A percentile compares a stretch with the other conserved stretches of the same genome.
Evolutionary conservation across 2,113 vertebrate species (phyloP).

Genomic region (Microcebus griseorufus): DNA sequence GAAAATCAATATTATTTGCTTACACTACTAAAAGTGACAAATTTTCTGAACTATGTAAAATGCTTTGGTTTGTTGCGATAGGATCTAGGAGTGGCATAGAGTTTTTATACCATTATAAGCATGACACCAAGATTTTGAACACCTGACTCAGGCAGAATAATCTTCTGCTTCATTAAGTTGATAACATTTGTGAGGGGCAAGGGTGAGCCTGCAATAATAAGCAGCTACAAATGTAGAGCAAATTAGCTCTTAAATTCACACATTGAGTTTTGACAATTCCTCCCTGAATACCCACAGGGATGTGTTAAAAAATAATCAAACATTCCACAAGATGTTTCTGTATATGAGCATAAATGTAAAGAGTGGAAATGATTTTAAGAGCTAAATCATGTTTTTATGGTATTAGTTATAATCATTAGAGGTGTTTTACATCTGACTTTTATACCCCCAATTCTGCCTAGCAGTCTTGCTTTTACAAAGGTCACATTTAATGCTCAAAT

Average conservation of each 20-base stretch:
- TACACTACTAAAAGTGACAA: not conserved
- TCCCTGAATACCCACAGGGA: not conserved
- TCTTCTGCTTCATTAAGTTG: not conserved
- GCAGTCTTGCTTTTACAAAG: not conserved
- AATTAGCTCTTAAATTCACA: not conserved
- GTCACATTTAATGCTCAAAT: not conserved
- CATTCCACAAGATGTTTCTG: not conserved
- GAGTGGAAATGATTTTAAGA: not conserved
- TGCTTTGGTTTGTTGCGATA: not conserved
- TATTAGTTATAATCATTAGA: not conserved
- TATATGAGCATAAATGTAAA: not conserved
- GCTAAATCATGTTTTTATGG: not conserved
- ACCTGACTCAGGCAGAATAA: not conserved
- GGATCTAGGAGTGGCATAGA: not conserved
- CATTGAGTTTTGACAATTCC: not conserved
- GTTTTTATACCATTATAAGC: not conserved
- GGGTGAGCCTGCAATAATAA: not conserved
- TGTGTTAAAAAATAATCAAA: not conserved
- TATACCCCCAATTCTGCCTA: not conserved
- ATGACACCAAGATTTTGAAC: not conserved
- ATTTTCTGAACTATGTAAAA: not conserved
- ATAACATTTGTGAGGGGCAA: not conserved
- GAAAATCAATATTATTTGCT: slow-evolving; percentile 3
- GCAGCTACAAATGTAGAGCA: not conserved
- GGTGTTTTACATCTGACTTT: not conserved